Conservation (phyloP, 2,888 invertebrate species). For the Gasteruption jaculator region DNA sequence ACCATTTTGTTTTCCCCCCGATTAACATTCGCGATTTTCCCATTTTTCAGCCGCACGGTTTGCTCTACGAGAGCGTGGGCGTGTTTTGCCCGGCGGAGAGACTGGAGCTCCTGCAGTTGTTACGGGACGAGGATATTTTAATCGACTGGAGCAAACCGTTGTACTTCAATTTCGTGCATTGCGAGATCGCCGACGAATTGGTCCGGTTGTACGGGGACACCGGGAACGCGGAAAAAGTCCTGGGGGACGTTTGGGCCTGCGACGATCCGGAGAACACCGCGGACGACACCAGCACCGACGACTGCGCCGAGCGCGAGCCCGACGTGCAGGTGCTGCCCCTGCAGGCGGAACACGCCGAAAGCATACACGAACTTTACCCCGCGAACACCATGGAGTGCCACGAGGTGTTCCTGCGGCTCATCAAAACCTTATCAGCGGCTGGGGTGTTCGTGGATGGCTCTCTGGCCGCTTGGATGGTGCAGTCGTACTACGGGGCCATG, state of each 20-base stretch:
- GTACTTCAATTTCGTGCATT: constrained; percentile 84
- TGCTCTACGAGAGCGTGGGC: constrained; percentile 78
- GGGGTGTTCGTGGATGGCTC: constrained; percentile 73
- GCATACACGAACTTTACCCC: constrained; percentile 81
- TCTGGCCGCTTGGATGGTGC: constrained; percentile 87
- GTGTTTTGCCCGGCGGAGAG: constrained; percentile 79
- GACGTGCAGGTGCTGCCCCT: constrained; percentile 61
- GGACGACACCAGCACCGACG: constrained; percentile 34
- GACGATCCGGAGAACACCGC: constrained; percentile 54
- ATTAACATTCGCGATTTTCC: too few species aligned
- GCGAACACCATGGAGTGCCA: constrained; percentile 85
- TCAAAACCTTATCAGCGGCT: constrained; percentile 73
- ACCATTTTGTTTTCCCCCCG: constrained; percentile 3
- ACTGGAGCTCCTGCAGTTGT: constrained; percentile 66
- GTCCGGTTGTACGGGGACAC: constrained; percentile 65
- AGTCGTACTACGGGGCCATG: constrained; percentile 88
- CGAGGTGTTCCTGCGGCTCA: constrained; percentile 76
- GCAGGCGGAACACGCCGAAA: constrained; percentile 72
- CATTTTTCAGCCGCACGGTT: constrained; percentile 68
- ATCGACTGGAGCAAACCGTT: constrained; percentile 77
- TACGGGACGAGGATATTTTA: constrained; percentile 72
- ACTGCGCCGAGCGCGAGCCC: constrained; percentile 17
- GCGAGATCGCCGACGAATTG: constrained; percentile 73
- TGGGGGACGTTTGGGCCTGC: constrained; percentile 77
- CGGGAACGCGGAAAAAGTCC: constrained; percentile 68